Conservation (phyloP, 92 coral and sea anemone species). For the Epizoanthus fatuus region DNA sequence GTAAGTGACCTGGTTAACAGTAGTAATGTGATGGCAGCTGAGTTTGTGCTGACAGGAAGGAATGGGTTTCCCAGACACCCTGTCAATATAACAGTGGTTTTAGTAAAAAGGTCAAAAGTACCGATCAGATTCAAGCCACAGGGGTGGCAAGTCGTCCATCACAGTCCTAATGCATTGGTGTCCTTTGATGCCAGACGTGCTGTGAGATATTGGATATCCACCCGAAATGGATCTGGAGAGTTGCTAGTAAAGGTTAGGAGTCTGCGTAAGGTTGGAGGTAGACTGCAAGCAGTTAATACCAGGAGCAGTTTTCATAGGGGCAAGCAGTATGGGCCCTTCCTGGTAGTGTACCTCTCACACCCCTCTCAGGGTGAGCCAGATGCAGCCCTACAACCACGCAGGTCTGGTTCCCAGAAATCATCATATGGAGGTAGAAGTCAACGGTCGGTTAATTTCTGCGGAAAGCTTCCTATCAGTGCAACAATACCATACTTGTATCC, state of each 20-base stretch:
- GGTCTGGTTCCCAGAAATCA: neutral
- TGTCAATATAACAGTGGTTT: neutral
- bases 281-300: neutral
- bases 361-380: neutral
- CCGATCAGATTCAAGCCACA: neutral
- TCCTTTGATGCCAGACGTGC: neutral
- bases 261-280: neutral
- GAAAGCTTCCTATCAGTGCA: neutral
- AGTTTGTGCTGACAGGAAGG: neutral
- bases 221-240: neutral
- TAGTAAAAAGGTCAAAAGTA: neutral
- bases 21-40: slow-evolving; percentile 6
- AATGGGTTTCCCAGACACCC: neutral
- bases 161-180: neutral
- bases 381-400: neutral
- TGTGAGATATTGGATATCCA: neutral
- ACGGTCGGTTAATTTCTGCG: neutral
- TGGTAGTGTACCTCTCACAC: neutral
- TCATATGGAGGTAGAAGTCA: neutral
- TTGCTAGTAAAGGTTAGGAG: neutral
- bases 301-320: neutral
- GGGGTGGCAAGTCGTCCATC: slow-evolving; percentile 10
- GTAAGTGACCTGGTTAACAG: neutral
- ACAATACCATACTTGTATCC: neutral
- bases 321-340: neutral